These are phyloP conservation scores for Oxyscelio sp. DNA, from an alignment of 2,888 invertebrate species.

Conservation along the genomic window DNA sequence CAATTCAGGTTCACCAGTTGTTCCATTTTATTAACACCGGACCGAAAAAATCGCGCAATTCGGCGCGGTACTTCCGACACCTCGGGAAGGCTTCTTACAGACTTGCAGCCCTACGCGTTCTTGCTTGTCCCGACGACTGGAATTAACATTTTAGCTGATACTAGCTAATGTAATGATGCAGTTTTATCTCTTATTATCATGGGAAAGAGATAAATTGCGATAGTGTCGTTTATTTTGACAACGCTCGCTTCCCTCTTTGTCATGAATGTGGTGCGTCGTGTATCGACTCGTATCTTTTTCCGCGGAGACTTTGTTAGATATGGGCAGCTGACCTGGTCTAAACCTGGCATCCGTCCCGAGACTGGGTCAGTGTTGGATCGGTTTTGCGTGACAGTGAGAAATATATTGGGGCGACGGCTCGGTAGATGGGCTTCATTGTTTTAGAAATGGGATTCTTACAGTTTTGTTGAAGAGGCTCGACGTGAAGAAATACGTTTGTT, in stretches of 20 bases:
- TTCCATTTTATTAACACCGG: conserved; percentile 7
- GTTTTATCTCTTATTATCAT: conserved; percentile 89
- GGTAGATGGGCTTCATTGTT: conserved; percentile 7
- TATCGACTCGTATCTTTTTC: conserved; percentile 80
- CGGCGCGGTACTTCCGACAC: conserved; percentile 35
- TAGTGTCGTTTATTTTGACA: conserved; percentile 89
- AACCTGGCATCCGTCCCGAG: neutral
- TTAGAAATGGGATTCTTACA: neutral
- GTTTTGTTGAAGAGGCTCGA: conserved; percentile 26
- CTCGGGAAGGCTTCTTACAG: conserved; percentile 50
- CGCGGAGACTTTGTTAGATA: conserved; percentile 53
- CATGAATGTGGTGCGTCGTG: conserved; percentile 62
- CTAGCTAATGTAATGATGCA: conserved; percentile 89
- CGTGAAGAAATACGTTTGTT: conserved; percentile 51
- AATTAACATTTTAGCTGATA: conserved; percentile 89
- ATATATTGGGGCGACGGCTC: conserved; percentile 2
- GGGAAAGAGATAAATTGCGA: conserved; percentile 89
- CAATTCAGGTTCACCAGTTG: neutral
- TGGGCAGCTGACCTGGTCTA: conserved; percentile 31
- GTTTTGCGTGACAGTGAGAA: conserved; percentile 23
- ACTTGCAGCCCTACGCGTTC: conserved; percentile 85
- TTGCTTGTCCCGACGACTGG: conserved; percentile 87
- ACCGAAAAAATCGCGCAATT: conserved; percentile 2
- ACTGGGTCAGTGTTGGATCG: neutral
- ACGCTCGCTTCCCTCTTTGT: conserved; percentile 81